Evolutionary conservation across 2,113 vertebrate genomes (phyloP).

Genomic region (Nerophis lumbriciformis): DNA sequence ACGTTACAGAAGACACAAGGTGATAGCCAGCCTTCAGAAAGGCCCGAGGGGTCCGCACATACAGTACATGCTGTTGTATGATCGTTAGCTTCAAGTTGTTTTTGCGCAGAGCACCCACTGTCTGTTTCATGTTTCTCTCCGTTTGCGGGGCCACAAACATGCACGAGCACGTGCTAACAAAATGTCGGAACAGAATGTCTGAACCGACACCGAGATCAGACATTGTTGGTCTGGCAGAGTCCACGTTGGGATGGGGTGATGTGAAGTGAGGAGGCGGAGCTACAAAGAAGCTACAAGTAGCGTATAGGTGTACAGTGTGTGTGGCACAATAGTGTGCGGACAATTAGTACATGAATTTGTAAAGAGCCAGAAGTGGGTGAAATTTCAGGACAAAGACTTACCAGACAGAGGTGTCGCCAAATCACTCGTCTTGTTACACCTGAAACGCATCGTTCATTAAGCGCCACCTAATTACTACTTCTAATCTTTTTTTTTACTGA

Average conservation of each 20-base stretch:
- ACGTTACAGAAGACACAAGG: conserved; percentile 29
- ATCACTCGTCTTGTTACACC: conserved; percentile 8
- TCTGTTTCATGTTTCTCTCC: too few species aligned
- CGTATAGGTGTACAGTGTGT: background rate
- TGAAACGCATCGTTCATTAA: conserved; percentile 7
- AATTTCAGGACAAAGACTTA: conserved; percentile 24
- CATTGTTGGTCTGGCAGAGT: background rate
- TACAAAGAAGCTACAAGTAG: conserved; percentile 4
- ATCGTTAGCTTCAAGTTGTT: conserved; percentile 30
- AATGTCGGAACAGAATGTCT: background rate
- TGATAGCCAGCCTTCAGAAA: conserved; percentile 31
- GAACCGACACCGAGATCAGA: background rate
- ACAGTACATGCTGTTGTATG: background rate
- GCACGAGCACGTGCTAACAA: too few species aligned
- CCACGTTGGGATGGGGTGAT: too few species aligned
- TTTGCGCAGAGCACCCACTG: too few species aligned
- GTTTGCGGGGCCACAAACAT: too few species aligned
- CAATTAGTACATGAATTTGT: conserved; percentile 11
- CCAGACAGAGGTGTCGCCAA: conserved; percentile 9
- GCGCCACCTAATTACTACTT: background rate
- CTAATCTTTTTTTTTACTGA: conserved; percentile 87
- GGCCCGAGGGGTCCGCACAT: conserved; percentile 20
- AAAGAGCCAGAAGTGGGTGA: conserved; percentile 18
- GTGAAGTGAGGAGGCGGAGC: conserved; percentile 3
- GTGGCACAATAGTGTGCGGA: conserved; percentile 11